Evolutionary conservation across 2,888 invertebrate species (phyloP).

Genomic region (Cataglyphis livida): DNA sequence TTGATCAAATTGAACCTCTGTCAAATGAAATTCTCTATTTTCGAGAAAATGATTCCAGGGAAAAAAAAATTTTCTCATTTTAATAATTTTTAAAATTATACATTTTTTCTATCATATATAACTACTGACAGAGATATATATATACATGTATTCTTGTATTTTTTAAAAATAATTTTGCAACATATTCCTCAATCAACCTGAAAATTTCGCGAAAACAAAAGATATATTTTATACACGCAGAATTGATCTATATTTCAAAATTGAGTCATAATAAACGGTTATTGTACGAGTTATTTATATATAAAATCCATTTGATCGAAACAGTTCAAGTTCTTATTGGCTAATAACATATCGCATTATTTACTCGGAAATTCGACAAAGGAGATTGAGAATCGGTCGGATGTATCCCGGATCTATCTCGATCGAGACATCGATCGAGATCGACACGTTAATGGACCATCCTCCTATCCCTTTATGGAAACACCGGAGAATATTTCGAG

Average conservation of each 20-base stretch:
- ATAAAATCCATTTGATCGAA: background rate
- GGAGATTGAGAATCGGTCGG: background rate
- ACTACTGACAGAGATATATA: background rate
- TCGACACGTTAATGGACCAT: background rate
- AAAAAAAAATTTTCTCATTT: background rate
- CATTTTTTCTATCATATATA: background rate
- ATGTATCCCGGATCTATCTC: background rate
- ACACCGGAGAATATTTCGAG: conserved; percentile 40
- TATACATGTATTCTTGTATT: background rate
- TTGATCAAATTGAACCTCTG: conserved; percentile 11
- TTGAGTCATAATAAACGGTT: background rate
- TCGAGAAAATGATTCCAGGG: conserved; percentile 1
- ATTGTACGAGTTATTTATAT: background rate
- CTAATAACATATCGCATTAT: background rate
- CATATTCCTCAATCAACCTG: background rate
- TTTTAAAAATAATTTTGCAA: background rate
- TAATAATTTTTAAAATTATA: background rate
- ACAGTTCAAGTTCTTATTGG: background rate
- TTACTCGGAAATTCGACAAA: conserved; percentile 9
- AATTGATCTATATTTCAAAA: background rate
- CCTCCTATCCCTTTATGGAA: background rate
- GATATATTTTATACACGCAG: background rate
- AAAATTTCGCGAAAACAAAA: background rate
- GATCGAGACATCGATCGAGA: background rate
- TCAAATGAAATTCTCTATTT: background rate